Evolutionary conservation across 2,888 invertebrate species (phyloP).

Genomic region (Phyllotreta striolata): DNA sequence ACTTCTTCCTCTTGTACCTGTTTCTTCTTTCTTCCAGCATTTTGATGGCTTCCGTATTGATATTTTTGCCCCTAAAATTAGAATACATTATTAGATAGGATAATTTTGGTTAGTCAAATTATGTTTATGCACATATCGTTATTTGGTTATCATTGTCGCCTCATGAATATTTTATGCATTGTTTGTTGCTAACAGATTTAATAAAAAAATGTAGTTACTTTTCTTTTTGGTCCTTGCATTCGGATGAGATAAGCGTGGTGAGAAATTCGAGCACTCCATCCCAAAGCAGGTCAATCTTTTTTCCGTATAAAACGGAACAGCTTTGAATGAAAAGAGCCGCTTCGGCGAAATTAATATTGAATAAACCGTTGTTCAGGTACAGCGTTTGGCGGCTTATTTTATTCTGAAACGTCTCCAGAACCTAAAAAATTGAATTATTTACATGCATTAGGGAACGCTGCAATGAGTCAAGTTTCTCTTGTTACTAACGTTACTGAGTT

Average conservation of each 20-base stretch:
- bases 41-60: conserved; percentile 45
- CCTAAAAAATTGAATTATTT: conserved; percentile 54
- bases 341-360: conserved; percentile 75
- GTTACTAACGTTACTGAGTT: conserved; percentile 51
- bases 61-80: conserved; percentile 42
- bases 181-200: background rate
- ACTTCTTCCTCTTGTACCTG: conserved; percentile 52
- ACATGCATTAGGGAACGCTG: background rate
- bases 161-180: too few species aligned
- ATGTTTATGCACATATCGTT: too few species aligned
- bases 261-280: conserved; percentile 53
- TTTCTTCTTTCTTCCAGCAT: conserved; percentile 52
- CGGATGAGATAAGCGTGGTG: conserved; percentile 48
- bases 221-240: conserved; percentile 42
- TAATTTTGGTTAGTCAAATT: conserved; percentile 6
- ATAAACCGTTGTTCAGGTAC: conserved; percentile 61
- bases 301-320: conserved; percentile 74
- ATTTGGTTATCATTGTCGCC: conserved; percentile 18
- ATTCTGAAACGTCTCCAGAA: conserved; percentile 68
- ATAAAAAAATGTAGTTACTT: conserved; percentile 31
- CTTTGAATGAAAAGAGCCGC: conserved; percentile 81
- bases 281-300: conserved; percentile 71
- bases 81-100: too few species aligned
- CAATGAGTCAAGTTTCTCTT: too few species aligned
- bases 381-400: conserved; percentile 60